These are phyloP conservation scores for Epizoanthus fatuus DNA, from an alignment of 92 coral and sea anemone genomes.

Conservation along the genomic window DNA sequence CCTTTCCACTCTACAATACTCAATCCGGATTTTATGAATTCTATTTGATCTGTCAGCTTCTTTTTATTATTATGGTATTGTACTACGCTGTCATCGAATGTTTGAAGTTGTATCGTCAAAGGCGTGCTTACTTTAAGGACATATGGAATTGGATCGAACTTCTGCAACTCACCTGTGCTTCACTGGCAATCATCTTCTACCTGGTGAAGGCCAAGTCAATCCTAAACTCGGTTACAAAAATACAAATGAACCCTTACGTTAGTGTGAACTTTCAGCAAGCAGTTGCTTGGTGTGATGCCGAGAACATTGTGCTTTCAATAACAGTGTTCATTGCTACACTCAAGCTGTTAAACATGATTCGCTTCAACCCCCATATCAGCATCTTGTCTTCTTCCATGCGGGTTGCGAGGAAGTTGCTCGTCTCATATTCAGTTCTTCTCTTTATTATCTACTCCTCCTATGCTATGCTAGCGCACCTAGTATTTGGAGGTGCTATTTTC, in stretches of 20 bases:
- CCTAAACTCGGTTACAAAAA: constrained; percentile 57
- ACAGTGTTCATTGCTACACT: constrained; percentile 77
- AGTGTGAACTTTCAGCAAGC: constrained; percentile 77
- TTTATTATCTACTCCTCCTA: constrained; percentile 61
- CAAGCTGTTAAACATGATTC: constrained; percentile 78
- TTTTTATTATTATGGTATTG: constrained; percentile 74
- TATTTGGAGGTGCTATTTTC: constrained; percentile 58
- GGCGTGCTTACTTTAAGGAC: constrained; percentile 58
- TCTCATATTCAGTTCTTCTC: constrained; percentile 73
- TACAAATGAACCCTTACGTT: constrained; percentile 77
- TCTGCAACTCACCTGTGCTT: constrained; percentile 64
- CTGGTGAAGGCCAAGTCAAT: constrained; percentile 72
- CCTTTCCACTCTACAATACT: constrained; percentile 69
- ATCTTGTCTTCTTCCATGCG: constrained; percentile 74
- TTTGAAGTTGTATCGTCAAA: constrained; percentile 52
- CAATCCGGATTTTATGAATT: constrained; percentile 79
- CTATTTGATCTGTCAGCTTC: constrained; percentile 77
- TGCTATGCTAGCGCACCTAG: constrained; percentile 58
- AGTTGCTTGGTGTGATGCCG: constrained; percentile 72
- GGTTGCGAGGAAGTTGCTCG: constrained; percentile 58
- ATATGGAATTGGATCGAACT: constrained; percentile 87
- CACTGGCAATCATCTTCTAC: constrained; percentile 67
- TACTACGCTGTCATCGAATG: constrained; percentile 68
- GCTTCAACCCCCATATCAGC: constrained; percentile 84
- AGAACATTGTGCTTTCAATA: constrained; percentile 71